Evolutionary conservation across 2,113 vertebrate species (phyloP).

Genomic region (Petrocephalus zakoni): DNA sequence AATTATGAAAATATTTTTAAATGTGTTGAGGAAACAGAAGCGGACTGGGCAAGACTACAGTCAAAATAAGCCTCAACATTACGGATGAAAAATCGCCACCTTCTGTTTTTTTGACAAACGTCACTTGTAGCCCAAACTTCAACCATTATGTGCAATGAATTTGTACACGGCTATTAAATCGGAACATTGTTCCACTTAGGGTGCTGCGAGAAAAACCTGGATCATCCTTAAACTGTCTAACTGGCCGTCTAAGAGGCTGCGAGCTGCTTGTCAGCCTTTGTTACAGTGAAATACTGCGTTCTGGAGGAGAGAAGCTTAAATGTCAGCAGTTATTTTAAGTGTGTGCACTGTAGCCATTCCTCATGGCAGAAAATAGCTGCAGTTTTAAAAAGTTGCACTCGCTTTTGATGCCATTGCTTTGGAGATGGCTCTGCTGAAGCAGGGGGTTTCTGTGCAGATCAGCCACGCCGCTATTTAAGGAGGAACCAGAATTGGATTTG

Average conservation of each 20-base stretch:
- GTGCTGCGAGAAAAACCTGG: background rate
- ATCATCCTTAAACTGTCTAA: conserved; percentile 4
- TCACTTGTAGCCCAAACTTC: background rate
- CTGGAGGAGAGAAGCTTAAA: background rate
- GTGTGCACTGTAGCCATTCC: background rate
- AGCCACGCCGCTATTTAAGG: conserved; percentile 40
- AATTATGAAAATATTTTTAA: background rate
- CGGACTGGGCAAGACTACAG: background rate
- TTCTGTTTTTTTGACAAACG: background rate
- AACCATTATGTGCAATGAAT: background rate
- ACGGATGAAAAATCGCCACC: background rate
- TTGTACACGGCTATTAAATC: background rate
- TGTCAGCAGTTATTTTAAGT: conserved; percentile 20
- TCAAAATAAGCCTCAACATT: background rate
- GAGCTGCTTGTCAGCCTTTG: background rate
- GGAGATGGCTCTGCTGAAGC: conserved; percentile 11
- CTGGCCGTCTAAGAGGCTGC: background rate
- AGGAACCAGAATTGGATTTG: conserved; percentile 23
- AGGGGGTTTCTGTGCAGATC: conserved; percentile 36
- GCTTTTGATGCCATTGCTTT: conserved; percentile 2
- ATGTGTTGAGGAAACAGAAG: background rate
- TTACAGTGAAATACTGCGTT: conserved; percentile 8
- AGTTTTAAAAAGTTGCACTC: conserved; percentile 7
- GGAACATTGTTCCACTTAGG: background rate
- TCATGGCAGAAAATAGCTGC: conserved; percentile 15